A percentile compares a stretch with the other conserved stretches of the same genome.
These are phyloP conservation scores for Maniola hyperantus DNA, from an alignment of 2,888 invertebrate genomes.

Conservation along the genomic window DNA sequence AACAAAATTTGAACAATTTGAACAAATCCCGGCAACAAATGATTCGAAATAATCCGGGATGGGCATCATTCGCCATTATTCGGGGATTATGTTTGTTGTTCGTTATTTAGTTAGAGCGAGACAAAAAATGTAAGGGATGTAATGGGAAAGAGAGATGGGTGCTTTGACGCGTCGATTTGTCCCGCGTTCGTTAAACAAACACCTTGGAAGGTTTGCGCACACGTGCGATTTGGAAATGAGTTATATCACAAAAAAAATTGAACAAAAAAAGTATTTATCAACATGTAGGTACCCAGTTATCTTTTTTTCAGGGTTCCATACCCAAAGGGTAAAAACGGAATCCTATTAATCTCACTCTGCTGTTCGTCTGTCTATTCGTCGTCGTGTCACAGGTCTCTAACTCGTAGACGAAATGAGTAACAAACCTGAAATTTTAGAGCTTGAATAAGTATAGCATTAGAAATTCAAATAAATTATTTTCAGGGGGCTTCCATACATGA, in stretches of 20 bases:
- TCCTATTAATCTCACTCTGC: too few relatives aligned
- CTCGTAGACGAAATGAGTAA: too few relatives aligned
- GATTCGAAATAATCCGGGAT: constrained; percentile 39
- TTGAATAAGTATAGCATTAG: too few relatives aligned
- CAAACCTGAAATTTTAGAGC: too few relatives aligned
- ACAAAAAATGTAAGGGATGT: constrained; percentile 34
- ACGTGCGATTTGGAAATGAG: constrained; percentile 26
- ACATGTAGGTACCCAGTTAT: too few relatives aligned
- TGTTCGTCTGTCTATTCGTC: too few relatives aligned
- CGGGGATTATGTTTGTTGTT: constrained; percentile 57
- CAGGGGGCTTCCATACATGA: too few relatives aligned
- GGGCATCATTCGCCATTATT: constrained; percentile 53
- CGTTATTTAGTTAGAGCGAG: constrained; percentile 53
- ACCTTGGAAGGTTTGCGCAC: constrained; percentile 43
- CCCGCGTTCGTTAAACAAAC: constrained; percentile 57
- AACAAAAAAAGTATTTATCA: too few relatives aligned
- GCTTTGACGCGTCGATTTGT: constrained; percentile 61
- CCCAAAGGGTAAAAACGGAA: too few relatives aligned
- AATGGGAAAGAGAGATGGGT: constrained; percentile 43
- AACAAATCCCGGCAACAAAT: constrained; percentile 38
- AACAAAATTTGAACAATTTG: constrained; percentile 32
- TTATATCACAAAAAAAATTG: neutral
- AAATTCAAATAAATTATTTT: too few relatives aligned
- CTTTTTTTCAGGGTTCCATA: too few relatives aligned
- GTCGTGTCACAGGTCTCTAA: too few relatives aligned